Percentiles rank a stretch among this genome's conserved stretches.
These are phyloP conservation scores for Tachina lurida DNA, from an alignment of 2,888 invertebrate genomes.

Conservation along the genomic window DNA sequence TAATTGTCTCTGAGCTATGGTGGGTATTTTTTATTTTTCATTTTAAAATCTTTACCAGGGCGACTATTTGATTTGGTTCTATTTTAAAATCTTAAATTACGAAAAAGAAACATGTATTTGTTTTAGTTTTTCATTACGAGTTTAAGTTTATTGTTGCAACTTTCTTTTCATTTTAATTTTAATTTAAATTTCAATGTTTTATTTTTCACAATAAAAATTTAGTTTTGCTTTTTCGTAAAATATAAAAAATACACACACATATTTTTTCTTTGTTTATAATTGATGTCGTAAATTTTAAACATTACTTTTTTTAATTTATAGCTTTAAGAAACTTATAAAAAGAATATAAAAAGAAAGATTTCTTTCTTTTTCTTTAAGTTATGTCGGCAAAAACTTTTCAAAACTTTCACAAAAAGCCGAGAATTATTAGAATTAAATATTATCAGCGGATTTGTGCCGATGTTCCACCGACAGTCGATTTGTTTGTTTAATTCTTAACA, in stretches of 20 bases:
- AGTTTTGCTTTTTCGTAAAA: conserved; percentile 79
- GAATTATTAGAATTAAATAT: neutral
- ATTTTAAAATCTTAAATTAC: conserved; percentile 66
- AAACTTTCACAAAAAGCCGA: conserved; percentile 42
- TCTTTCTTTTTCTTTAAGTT: conserved; percentile 6
- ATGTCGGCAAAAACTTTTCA: conserved; percentile 69
- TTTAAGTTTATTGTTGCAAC: conserved; percentile 68
- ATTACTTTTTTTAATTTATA: conserved; percentile 58
- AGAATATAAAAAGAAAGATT: conserved; percentile 53
- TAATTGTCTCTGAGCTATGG: conserved; percentile 54
- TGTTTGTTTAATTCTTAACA: neutral
- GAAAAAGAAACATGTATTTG: conserved; percentile 70
- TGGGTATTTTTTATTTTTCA: conserved; percentile 71
- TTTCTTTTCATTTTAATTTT: conserved; percentile 58
- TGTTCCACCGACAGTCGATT: too few species aligned
- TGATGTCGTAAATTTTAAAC: conserved; percentile 69
- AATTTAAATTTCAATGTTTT: conserved; percentile 71
- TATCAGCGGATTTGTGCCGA: neutral
- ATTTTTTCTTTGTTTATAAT: conserved; percentile 74
- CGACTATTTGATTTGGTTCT: conserved; percentile 50
- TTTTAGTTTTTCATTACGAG: conserved; percentile 68
- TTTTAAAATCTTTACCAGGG: conserved; percentile 67
- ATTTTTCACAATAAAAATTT: conserved; percentile 78
- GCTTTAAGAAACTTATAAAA: conserved; percentile 60
- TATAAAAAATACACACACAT: conserved; percentile 81